Evolutionary conservation across 2,113 vertebrate species (phyloP).

Genomic region (Ellobius talpinus): DNA sequence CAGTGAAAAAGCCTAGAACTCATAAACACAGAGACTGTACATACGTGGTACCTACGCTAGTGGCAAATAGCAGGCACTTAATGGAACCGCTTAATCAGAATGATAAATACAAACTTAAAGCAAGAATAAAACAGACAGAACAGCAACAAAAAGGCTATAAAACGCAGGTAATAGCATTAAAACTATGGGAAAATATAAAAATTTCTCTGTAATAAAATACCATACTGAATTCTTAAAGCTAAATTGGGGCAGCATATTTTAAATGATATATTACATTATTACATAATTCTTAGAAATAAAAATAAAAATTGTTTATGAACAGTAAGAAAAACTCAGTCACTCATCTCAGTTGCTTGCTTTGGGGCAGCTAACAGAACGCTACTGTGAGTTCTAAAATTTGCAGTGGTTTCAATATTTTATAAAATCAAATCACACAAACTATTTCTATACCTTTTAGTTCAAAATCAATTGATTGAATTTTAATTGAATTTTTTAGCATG

Average conservation of each 20-base stretch:
- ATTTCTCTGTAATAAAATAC: slow-evolving; percentile 2
- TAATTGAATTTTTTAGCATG: slow-evolving; percentile 12
- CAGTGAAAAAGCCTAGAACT: background rate
- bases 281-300: slow-evolving; percentile 38
- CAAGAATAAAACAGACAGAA: too few relatives aligned
- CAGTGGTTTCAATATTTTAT: background rate
- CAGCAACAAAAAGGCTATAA: background rate
- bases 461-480: slow-evolving; percentile 18
- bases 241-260: background rate
- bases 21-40: background rate
- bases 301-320: slow-evolving; percentile 37
- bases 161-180: background rate
- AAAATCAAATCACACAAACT: background rate
- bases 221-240: background rate
- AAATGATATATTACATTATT: slow-evolving; percentile 15
- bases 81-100: slow-evolving; percentile 15
- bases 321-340: slow-evolving; percentile 3
- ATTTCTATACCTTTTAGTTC: background rate
- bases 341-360: background rate
- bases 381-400: background rate
- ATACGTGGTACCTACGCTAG: background rate
- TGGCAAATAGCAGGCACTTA: background rate
- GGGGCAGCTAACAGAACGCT: background rate
- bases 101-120: background rate
- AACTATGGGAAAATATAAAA: slow-evolving; percentile 2